Conservation (phyloP, 2,113 vertebrate species). For the Lepidothrix coronata region DNA sequence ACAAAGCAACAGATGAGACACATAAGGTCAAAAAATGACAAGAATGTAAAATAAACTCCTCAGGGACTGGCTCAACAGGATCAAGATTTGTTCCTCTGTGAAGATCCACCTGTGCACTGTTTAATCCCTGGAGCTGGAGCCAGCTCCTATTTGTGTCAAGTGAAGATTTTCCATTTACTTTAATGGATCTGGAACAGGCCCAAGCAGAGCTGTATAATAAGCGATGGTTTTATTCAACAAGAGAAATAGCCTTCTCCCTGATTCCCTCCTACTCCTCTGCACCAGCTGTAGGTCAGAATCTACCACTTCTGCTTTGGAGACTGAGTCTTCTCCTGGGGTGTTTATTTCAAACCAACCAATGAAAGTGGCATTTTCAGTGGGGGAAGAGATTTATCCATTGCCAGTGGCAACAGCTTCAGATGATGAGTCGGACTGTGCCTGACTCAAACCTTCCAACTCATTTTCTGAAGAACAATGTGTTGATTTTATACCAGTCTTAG, state of each 20-base stretch:
- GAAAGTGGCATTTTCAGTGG: background rate
- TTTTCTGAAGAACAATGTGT: background rate
- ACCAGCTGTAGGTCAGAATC: conserved; percentile 2
- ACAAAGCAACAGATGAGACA: background rate
- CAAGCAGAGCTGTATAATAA: background rate
- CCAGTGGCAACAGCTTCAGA: background rate
- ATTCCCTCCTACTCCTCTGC: background rate
- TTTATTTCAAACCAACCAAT: background rate
- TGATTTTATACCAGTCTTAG: background rate
- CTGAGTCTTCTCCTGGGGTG: fast-evolving
- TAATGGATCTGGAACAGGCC: background rate
- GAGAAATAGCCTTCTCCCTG: background rate
- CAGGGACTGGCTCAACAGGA: background rate
- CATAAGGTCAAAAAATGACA: background rate
- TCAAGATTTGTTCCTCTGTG: background rate
- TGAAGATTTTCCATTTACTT: conserved; percentile 25
- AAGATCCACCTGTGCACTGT: background rate
- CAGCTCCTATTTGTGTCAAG: background rate
- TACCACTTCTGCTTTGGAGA: background rate
- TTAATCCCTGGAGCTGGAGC: background rate
- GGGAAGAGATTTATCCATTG: background rate
- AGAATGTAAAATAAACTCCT: background rate
- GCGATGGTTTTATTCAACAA: background rate
- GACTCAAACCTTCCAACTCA: background rate
- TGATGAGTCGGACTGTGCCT: background rate